Conservation (phyloP, 2,888 invertebrate genomes). For the Trachelus stipa region DNA sequence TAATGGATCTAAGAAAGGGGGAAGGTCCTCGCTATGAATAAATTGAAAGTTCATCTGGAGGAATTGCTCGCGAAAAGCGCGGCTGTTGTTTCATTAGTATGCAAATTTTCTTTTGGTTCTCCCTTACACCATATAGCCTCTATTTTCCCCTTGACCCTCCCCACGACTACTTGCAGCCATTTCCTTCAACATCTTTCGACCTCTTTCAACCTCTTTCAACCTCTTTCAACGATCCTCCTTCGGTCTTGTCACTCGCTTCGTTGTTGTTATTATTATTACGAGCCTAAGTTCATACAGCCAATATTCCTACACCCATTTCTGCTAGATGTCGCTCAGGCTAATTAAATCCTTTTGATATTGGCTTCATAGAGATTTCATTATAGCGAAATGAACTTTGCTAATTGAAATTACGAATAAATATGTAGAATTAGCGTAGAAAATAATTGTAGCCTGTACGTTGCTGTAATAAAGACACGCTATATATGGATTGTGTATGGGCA, state of each 20-base stretch:
- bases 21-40: slow-evolving; percentile 43
- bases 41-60: slow-evolving; percentile 47
- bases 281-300: background rate
- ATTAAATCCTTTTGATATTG: background rate
- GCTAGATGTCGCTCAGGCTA: background rate
- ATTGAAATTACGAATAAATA: background rate
- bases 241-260: slow-evolving; percentile 9
- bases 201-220: too few relatives aligned
- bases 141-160: background rate
- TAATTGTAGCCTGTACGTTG: background rate
- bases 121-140: background rate
- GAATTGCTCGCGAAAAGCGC: slow-evolving; percentile 29
- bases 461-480: background rate
- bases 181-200: background rate
- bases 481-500: background rate
- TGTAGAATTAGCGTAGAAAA: background rate
- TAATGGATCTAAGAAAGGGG: slow-evolving; percentile 34
- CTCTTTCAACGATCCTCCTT: background rate
- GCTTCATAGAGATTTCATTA: background rate
- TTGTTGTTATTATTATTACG: background rate
- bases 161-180: background rate
- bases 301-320: background rate
- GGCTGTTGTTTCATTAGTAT: slow-evolving; percentile 45
- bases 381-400: background rate
- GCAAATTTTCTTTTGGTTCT: slow-evolving; percentile 36